Base-by-base conservation (phyloP, 2,888 invertebrate genomes). In the Epirrita christyi region DNA sequence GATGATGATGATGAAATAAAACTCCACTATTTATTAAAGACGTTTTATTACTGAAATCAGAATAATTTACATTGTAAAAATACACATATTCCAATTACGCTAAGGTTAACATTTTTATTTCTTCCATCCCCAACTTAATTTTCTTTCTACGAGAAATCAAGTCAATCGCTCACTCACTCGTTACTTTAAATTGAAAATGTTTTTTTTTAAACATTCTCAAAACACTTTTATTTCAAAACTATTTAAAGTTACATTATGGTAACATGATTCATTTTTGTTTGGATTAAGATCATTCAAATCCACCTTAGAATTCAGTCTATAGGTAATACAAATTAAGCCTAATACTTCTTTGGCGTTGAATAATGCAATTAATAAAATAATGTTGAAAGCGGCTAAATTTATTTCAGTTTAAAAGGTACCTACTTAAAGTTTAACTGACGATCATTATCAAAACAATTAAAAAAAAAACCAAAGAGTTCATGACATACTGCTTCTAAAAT, bases 21-120 rank as follows among this genome's bases (percentile, higher is more conserved):
- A 83, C 69, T 59, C 71, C 37, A 71, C 14, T 66, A 15, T 75
- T 83, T 81, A 79, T 85, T 85, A 81, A 84, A 82, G 76, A 83
- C 73, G 70, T 89, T 91, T 92, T 92, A 90, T 91, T 92, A 92
- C 80, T 85, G 87, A 91, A 92, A 89, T 91, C 86, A 90, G 89
- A 91, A 89, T 90, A 90, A 88, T 90, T 92, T 92, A 92, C 90
- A 91, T 87, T 88, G 92, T 92, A 92, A 92, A 92, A 92, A 92
- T 92, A 92, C 92, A 88, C 67, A 59, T 67, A 67, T 61, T 68
- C 55, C 87, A 80, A 61, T 82, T 80, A 88, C 74, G 63, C 86
- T 89, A 91, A 80, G 81, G 82, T 88, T 86, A 87, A 87, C 85
- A 87, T 79, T 81, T 80, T 74, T 81, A 87, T 79, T 81, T 80